These are phyloP conservation scores for Furnarius figulus DNA, from an alignment of 2,113 vertebrate genomes.

Conservation along the genomic window DNA sequence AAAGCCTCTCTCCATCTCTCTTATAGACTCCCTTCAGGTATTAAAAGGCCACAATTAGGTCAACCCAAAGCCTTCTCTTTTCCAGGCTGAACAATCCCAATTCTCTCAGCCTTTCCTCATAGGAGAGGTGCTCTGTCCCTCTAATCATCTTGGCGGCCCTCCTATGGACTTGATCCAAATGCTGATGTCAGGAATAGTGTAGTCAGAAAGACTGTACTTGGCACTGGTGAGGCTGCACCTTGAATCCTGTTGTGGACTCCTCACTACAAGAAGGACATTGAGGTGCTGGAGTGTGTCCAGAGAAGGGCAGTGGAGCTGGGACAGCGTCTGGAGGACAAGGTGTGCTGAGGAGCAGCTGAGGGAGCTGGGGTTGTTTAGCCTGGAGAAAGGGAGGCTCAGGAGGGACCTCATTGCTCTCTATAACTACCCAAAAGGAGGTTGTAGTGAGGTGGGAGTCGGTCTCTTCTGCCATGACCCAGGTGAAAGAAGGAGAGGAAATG, in stretches of 20 bases:
- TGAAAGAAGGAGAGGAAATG: background rate
- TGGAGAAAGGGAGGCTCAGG: background rate
- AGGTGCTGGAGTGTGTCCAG: accelerated
- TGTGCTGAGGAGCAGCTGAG: background rate
- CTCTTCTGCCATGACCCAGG: background rate
- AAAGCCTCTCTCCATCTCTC: background rate
- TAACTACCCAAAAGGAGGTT: background rate
- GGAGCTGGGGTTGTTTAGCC: background rate
- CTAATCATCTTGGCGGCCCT: background rate
- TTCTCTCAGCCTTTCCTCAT: background rate
- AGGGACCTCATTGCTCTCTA: background rate
- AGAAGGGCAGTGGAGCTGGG: background rate
- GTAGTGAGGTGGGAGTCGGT: background rate
- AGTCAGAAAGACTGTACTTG: background rate
- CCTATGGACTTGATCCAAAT: background rate
- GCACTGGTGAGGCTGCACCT: background rate
- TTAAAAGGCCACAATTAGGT: accelerated
- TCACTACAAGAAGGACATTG: background rate
- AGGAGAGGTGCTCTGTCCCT: background rate
- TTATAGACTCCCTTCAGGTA: background rate
- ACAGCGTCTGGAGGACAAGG: background rate
- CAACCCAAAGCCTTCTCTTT: background rate
- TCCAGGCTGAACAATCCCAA: background rate
- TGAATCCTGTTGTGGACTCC: background rate
- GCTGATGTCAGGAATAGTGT: background rate